phyloP scores from a whole-genome alignment of 2,888 invertebrate genomes.

The Phengaris arion region DNA sequence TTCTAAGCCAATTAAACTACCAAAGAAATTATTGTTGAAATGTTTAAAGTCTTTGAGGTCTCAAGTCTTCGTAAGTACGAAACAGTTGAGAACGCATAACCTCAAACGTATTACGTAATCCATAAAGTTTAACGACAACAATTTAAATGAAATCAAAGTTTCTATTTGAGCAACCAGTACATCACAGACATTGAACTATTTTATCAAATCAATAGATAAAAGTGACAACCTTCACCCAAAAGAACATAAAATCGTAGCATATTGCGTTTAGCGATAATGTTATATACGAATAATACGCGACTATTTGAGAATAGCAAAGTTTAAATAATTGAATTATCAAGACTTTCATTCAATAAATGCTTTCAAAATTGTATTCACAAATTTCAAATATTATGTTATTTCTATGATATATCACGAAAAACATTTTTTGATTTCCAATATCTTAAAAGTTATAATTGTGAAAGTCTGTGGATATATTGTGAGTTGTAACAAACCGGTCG shows the following conservation, averaged over 20 bases:
- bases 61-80: background rate
- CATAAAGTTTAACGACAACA: background rate
- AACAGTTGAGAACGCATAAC: background rate
- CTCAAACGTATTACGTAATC: background rate
- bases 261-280: no score
- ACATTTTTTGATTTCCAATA: background rate
- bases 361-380: no score
- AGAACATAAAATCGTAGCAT: background rate
- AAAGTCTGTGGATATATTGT: conserved; percentile 4
- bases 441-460: background rate
- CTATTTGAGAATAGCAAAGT: no score
- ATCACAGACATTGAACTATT: conserved; percentile 10
- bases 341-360: no score
- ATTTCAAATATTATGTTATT: no score
- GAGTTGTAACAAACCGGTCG: conserved; percentile 54
- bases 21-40: background rate
- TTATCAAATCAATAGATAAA: background rate
- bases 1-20: background rate
- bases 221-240: background rate
- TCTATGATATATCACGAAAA: background rate
- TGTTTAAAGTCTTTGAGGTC: background rate
- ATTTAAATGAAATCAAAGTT: background rate
- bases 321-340: no score
- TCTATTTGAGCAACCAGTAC: background rate
- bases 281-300: no score